A percentile compares a stretch with the other conserved stretches of the same genome.
Conservation (phyloP, 1,140 invertebrate species). For the Habropoda laboriosa region DNA sequence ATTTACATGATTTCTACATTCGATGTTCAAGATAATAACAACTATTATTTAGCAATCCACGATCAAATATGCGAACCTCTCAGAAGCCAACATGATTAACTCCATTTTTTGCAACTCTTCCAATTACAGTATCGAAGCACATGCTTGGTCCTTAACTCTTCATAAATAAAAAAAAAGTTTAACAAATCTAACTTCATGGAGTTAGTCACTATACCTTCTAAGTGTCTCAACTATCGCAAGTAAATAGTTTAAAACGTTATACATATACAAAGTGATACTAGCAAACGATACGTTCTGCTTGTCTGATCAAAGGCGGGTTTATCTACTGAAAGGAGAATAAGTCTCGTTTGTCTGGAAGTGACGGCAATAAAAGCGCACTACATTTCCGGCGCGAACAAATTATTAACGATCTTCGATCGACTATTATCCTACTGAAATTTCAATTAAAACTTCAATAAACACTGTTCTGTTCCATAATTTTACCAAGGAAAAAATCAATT, state of each 20-base stretch:
- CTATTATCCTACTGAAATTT: not conserved
- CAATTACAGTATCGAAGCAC: no score
- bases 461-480: not conserved
- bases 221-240: no score
- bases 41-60: no score
- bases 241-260: not conserved
- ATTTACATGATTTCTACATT: no score
- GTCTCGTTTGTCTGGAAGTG: not conserved
- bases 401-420: not conserved
- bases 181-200: no score
- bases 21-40: no score
- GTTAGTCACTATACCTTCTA: no score
- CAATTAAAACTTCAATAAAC: not conserved
- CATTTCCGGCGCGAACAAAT: not conserved
- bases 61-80: no score
- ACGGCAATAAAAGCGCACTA: not conserved
- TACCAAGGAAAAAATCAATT: not conserved
- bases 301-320: slow-evolving; percentile 19
- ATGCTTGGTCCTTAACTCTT: no score
- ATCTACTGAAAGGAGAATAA: slow-evolving; percentile 25
- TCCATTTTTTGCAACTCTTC: no score
- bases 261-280: not conserved
- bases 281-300: not conserved
- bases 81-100: no score
- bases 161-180: no score